phyloP scores from a whole-genome alignment of 2,888 invertebrate genomes.

The Standfussiana lucernea region DNA sequence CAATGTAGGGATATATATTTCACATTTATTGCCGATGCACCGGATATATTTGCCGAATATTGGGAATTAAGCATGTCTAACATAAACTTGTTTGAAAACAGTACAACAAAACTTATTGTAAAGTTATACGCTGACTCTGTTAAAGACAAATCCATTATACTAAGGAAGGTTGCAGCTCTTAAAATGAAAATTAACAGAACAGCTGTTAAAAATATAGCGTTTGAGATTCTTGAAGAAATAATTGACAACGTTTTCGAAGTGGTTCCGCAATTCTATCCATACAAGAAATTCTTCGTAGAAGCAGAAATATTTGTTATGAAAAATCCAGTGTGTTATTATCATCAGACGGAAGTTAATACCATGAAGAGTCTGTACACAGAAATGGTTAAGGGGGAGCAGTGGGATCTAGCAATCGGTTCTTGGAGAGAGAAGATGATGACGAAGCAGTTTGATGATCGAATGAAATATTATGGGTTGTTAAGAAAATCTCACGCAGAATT shows the following conservation, averaged over 20 bases:
- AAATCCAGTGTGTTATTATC: conserved; percentile 86
- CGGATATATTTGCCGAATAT: conserved; percentile 83
- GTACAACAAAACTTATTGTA: conserved; percentile 77
- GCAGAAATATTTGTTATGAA: conserved; percentile 85
- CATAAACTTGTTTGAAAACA: conserved; percentile 78
- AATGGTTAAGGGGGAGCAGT: conserved; percentile 74
- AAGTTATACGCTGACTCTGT: conserved; percentile 82
- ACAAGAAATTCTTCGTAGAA: conserved; percentile 82
- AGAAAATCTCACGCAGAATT: conserved; percentile 77
- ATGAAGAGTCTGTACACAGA: conserved; percentile 79
- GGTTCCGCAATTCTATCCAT: conserved; percentile 80
- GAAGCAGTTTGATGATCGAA: conserved; percentile 82
- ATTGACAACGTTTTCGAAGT: conserved; percentile 73
- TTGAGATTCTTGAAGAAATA: conserved; percentile 72
- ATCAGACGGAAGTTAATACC: conserved; percentile 83
- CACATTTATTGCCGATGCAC: conserved; percentile 84
- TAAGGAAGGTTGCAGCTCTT: conserved; percentile 72
- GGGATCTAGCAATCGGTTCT: conserved; percentile 82
- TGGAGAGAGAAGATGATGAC: conserved; percentile 84
- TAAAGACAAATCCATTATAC: conserved; percentile 73
- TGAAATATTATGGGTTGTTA: conserved; percentile 80
- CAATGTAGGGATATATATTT: conserved; percentile 84
- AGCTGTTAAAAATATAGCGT: conserved; percentile 72
- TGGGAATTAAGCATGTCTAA: conserved; percentile 89
- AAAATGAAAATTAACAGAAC: conserved; percentile 75